Base-by-base conservation (phyloP, 2,888 invertebrate species). In the Oscheius sp. region DNA sequence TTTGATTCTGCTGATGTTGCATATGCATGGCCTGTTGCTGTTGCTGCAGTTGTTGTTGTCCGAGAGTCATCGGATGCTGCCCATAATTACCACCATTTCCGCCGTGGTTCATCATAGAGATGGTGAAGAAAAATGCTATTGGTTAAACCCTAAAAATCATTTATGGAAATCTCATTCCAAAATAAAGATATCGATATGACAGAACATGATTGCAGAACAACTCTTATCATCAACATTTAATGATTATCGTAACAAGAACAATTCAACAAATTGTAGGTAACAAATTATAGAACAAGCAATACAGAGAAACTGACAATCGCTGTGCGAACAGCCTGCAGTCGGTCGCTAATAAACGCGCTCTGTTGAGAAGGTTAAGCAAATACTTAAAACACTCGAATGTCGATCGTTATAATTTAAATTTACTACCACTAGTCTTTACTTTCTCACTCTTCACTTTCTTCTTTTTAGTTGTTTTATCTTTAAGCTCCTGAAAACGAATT, bases 391-490 rank as follows among this genome's bases (percentile, higher is more conserved):
- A 6, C 3, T 29, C 3, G 5, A 61, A 70, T 2, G 25, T 45
- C n/a, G n/a, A 16, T 69, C 3, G 13, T 49, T 77, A 80, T 21
- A 80, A 55, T 53, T 78, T 80, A 49, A 77, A 73, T 49, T 73
- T 78, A 18, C 72, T 69, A 6, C 75, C 74, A 12, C 74, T 69
- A 43, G 77, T 73, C 21, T 45, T 56, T 3, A 46, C 59, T 63
- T 77, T 78, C 29, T 77, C 74, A 7, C 71, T 74, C 43, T 76
- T 77, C 25, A 76, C 68, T 55, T 75, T 76, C 77, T 76, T 78
- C 53, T 78, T 78, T 71, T 77, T 79, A 55, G 74, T 75, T 25
- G 64, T 79, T 7, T 77, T 76, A 29, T 76, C 73, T 35, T 68
- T 73, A 68, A 75, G 75, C 68, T 80, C 78, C 66, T 69, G 49